These are phyloP conservation scores for Caiman crocodilus DNA, from an alignment of 2,797 vertebrate genomes.

Conservation along the genomic window DNA sequence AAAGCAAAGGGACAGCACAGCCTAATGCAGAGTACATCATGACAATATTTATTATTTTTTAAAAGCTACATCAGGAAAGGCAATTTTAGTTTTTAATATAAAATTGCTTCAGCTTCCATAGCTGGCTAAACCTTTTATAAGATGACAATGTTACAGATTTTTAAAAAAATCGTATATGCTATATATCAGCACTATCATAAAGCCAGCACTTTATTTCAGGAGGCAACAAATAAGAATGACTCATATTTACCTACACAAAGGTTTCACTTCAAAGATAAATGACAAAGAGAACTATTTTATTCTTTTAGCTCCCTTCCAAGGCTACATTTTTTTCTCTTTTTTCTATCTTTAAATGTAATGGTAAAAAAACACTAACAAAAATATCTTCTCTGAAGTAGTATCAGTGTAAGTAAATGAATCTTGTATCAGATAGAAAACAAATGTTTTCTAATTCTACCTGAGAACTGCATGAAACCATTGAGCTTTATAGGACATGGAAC, in stretches of 20 bases:
- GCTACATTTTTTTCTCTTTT: fast-evolving
- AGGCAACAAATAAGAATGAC: neutral
- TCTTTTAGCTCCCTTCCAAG: constrained; percentile 4
- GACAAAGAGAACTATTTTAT: constrained; percentile 19
- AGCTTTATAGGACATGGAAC: neutral
- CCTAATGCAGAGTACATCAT: constrained; percentile 11
- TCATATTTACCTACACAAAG: constrained; percentile 51
- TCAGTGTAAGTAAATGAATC: constrained; percentile 16
- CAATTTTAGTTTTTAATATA: neutral
- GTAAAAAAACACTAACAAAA: neutral
- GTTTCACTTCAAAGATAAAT: constrained; percentile 51
- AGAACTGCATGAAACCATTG: neutral
- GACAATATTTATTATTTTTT: constrained; percentile 43
- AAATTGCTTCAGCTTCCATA: neutral
- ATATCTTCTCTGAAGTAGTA: neutral
- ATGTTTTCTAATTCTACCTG: neutral
- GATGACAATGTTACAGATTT: constrained; percentile 20
- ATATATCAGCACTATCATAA: constrained; percentile 24
- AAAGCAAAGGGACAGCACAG: neutral
- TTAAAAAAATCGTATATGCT: neutral
- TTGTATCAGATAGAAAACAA: neutral
- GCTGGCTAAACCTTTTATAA: constrained; percentile 7
- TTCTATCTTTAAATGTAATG: constrained; percentile 1
- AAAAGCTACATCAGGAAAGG: constrained; percentile 22
- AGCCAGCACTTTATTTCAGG: constrained; percentile 28